Evolutionary conservation across 2,113 vertebrate species (phyloP), one percentile per base, ranked within the genome.

Genomic region (Nematolebias whitei): DNA sequence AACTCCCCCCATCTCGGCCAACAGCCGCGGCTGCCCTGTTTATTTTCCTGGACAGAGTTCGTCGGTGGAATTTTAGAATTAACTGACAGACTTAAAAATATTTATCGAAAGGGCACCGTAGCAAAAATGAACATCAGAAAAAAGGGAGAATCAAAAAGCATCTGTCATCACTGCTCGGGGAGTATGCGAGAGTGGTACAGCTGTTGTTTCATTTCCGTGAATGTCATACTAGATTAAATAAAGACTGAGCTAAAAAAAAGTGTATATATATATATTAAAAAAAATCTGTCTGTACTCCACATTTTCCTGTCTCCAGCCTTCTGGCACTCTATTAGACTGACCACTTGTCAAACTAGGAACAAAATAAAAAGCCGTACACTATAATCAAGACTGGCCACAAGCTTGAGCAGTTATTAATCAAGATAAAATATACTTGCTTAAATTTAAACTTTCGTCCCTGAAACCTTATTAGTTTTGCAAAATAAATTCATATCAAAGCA

Each of bases 11-110:
- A 2, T 87, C 78, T 73, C 76, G 84, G 35, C 88, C 75, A 85
- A 89, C 82, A 86, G 87, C 83, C 85, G 83, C 67, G 81, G 86
- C 76, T 24, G 79, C 77, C 74, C 69, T 78, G 92, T 93, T 93
- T 93, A 92, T 93, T 93, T 93, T 89, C 89, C 88, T 87, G 80
- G 80, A 92, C 84, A 81, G 86, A 85, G 82, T 87, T 85, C 89
- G 89, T 91, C 83, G 86, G 86, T 85, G 89, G 87, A 90, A 90
- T 93, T 91, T 91, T 87, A 87, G 87, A 90, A 92, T 91, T 92
- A 92, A 92, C 90, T 92, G 91, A 92, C 90, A 90, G 85, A 76
- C 80, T 90, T 88, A 76, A 90, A 92, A 93, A 92, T 92, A 91
- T 93, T 93, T 93, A 91, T 87, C 74, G 80, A 90, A 92, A 89